Evolutionary conservation across 2,888 invertebrate species (phyloP).

Genomic region (Xiphydria camelus): DNA sequence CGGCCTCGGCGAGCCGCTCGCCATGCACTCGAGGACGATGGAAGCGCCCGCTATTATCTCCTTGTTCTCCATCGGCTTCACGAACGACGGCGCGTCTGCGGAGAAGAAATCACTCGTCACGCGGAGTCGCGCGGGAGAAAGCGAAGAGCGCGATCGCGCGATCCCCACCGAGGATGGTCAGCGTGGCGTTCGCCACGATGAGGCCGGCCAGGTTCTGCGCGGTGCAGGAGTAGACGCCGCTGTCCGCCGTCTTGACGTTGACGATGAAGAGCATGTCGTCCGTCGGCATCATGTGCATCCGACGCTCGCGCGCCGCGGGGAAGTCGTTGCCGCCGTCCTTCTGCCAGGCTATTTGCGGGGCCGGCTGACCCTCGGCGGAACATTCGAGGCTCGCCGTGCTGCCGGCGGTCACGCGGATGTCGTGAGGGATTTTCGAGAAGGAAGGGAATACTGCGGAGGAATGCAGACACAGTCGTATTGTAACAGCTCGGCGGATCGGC

Average conservation of each 20-base stretch:
- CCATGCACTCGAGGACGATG: conserved; percentile 86
- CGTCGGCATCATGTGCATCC: conserved; percentile 89
- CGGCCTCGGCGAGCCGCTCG: conserved; percentile 82
- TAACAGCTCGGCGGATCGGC: background rate
- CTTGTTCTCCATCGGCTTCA: conserved; percentile 83
- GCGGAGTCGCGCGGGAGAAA: background rate
- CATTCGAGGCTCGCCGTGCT: conserved; percentile 87
- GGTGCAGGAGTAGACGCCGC: conserved; percentile 91
- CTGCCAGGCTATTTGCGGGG: conserved; percentile 87
- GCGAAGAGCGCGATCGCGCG: background rate
- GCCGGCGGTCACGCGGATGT: conserved; percentile 83
- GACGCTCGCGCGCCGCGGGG: conserved; percentile 89
- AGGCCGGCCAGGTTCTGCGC: conserved; percentile 89
- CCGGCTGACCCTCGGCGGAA: conserved; percentile 86
- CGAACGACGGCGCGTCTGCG: conserved; percentile 83
- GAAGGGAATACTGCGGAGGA: conserved; percentile 74
- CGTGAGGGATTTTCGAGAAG: conserved; percentile 81
- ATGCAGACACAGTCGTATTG: conserved; percentile 5
- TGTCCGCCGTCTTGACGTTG: conserved; percentile 85
- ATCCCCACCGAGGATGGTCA: conserved; percentile 70
- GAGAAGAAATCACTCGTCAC: background rate
- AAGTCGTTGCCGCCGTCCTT: conserved; percentile 94
- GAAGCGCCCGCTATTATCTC: conserved; percentile 80
- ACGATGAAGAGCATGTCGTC: conserved; percentile 92
- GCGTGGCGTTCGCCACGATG: conserved; percentile 82